Conservation (phyloP, 2,797 vertebrate species). For the Cheirogaleus major region DNA sequence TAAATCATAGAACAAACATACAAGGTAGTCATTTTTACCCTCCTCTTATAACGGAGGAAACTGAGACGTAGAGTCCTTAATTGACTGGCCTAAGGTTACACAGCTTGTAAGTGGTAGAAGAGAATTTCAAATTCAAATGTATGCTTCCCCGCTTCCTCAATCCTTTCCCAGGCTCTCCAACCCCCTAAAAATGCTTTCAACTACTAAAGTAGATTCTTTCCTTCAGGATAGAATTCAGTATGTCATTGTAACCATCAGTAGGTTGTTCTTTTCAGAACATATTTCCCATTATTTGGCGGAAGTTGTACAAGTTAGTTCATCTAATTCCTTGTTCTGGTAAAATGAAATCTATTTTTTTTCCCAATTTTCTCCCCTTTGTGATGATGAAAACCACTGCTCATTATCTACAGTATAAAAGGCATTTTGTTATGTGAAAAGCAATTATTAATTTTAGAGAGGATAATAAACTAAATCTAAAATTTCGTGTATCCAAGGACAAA, state of each 20-base stretch:
- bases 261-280: neutral
- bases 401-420: conserved; percentile 18
- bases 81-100: neutral
- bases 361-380: neutral
- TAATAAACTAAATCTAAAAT: conserved; percentile 56
- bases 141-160: rapidly evolving
- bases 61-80: neutral
- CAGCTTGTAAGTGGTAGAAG: neutral
- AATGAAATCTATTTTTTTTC: neutral
- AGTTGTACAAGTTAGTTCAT: neutral
- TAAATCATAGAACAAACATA: neutral
- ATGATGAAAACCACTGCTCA: conserved; percentile 20
- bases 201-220: neutral
- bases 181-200: neutral
- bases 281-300: neutral
- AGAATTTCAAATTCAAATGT: neutral
- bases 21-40: neutral
- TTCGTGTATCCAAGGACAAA: neutral
- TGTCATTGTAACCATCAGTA: neutral
- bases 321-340: neutral
- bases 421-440: conserved; percentile 22
- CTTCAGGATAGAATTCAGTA: neutral
- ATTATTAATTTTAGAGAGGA: conserved; percentile 47
- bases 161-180: neutral
- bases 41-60: neutral